Evolutionary conservation across 2,113 vertebrate genomes (phyloP).

Genomic region (Raja brachyura): DNA sequence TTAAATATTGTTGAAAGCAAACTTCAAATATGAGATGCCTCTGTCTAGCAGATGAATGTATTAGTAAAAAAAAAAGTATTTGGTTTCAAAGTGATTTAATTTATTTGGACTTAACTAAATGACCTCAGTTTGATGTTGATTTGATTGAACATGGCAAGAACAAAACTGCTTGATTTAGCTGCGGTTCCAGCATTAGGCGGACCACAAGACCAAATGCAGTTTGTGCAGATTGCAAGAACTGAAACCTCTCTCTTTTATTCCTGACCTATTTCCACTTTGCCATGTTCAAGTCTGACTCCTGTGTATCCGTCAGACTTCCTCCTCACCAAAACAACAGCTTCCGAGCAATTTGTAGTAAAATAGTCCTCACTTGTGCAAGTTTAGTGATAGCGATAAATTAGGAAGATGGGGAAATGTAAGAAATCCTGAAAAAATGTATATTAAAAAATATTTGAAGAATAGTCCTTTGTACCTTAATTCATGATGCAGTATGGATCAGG

Average conservation of each 20-base stretch:
- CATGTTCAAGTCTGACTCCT: background rate
- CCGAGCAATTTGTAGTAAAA: background rate
- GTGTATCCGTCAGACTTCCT: background rate
- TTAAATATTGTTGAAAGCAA: background rate
- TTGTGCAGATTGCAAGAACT: background rate
- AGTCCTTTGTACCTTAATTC: background rate
- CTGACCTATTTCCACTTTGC: background rate
- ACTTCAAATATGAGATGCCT: background rate
- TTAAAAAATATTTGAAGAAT: background rate
- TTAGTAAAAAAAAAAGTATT: conserved; percentile 2
- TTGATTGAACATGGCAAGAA: conserved; percentile 37
- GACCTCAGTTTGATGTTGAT: conserved; percentile 22
- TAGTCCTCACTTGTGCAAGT: background rate
- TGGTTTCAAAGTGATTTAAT: conserved; percentile 34
- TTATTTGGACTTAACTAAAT: conserved; percentile 27
- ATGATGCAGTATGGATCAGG: background rate
- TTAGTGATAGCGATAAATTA: background rate
- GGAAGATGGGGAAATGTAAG: background rate
- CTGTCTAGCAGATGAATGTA: conserved; percentile 4
- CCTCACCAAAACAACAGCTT: background rate
- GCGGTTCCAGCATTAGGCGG: conserved; percentile 25
- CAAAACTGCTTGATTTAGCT: conserved; percentile 36
- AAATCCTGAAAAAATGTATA: background rate
- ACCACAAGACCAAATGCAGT: background rate
- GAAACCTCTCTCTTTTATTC: background rate